Evolutionary conservation across 2,113 vertebrate species (phyloP), one percentile per base, ranked within the genome.

Genomic region (Acanthochromis polyacanthus): DNA sequence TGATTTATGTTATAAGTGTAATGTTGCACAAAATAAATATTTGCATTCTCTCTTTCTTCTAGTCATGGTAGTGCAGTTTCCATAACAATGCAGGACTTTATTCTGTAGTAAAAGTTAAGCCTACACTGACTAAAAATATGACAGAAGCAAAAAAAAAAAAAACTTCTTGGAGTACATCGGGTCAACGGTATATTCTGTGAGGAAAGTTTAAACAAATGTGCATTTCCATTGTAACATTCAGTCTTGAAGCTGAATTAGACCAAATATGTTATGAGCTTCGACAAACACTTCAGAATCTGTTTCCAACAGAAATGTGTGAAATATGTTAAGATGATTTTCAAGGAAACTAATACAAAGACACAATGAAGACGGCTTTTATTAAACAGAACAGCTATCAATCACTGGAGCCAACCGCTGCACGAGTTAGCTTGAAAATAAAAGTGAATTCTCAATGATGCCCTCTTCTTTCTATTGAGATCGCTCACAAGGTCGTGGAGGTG

Each of bases 351-450:
- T 4, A 51, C 11, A 10, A 28, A 40, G 4, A 10, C 4, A n/a
- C 5, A 17, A 46, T 12, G 14, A 40, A 19, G n/a, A 25, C 19
- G 16, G 2, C n/a, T 22, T 23, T 25, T 5, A 9, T 25, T n/a
- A 38, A 30, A 52, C 12, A 57, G 4, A 46, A 30, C 40, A 16
- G 59, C 67, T 60, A 64, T 64, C 36, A 69, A n/a, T 70, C 58
- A 58, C 53, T 30, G 3, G 25, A 70, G 52, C 38, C 53, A 28
- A 22, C n/a, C 17, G 38, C 38, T 3, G 10, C 20, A 40, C 22
- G 22, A 40, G 30, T 40, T 20, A 28, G 51, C 51, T 38, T 63
- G 9, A 52, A 22, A 52, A 22, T 50, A 59, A 46, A 55, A 56
- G 9, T 38, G 28, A 62, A 61, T 57, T 65, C 14, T 48, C 10